Base-by-base conservation (phyloP, 2,888 invertebrate genomes). In the Allygus modestus region DNA sequence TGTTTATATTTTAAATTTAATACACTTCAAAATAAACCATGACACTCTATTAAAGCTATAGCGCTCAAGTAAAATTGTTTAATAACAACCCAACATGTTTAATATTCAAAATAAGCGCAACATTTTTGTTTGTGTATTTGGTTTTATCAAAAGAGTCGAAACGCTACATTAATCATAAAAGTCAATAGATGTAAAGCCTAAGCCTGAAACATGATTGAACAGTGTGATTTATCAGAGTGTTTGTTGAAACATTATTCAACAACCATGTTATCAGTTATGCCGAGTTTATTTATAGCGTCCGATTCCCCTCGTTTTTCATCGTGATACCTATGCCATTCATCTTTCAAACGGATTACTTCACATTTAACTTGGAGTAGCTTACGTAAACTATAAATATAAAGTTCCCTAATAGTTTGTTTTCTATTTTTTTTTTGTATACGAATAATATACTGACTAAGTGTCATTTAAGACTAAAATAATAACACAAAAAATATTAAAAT, bases 231-330 rank as follows among this genome's bases (percentile, higher is more conserved):
- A 31, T 65, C n/a, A 1, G 28, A 65, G 28, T 65, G 65, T 65
- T 65, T 65, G 65, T 65, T 28, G 65, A 65, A 65, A 31, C 65
- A 65, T 54, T 46, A 54, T 65, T 65, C 31, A 31, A 65, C 65
- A 65, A 31, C 31, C 65, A 31, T 28, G 65, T 65, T 65, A 65
- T 65, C 65, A 65, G 65, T 65, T 65, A 65, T 65, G 65, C 65
- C 65, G 31, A n/a, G 28, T 28, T 28, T 65, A 31, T 65, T 65
- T 65, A 65, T 31, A 1, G 0, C 28, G 0, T 65, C 28, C 31
- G 65, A 65, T 65, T 28, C 20, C 7, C 31, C 65, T 58, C 65
- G 65, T 65, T 65, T 65, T 65, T 65, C 65, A 65, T 65, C 65
- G 28, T 31, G 31, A 65, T 65, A 31, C 65, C 28, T 65, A 28